Base-by-base conservation (phyloP, 2,797 vertebrate genomes). In the Alfaro cultratus region DNA sequence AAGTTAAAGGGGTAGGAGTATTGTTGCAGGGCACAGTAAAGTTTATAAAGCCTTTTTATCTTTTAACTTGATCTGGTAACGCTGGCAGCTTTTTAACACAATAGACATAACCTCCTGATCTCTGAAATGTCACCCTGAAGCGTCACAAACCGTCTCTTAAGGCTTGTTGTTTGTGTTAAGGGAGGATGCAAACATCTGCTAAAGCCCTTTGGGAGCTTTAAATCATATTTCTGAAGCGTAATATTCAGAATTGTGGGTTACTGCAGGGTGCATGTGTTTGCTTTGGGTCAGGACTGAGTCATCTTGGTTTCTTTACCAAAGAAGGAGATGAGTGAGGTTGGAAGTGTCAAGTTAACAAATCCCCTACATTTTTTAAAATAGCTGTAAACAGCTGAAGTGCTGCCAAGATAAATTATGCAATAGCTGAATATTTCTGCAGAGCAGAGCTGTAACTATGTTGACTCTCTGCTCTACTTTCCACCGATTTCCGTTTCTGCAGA, bases 281-380 rank as follows among this genome's bases (percentile, higher is more conserved):
- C 85, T 90, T 85, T 77, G 75, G 57, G 77, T 81, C 70, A 43
- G 85, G 80, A 86, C n/a, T 94, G 93, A 93, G 86, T 93, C 93
- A 93, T 91, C 86, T 57, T 82, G 73, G 72, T 34, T 80, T 89
- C 80, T 31, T 92, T 92, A 94, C 94, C 94, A 94, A 94, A 95
- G 83, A 95, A 95, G 94, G 93, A 94, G 81, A 83, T 1, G 9
- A 91, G 77, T 31, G 81, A 81, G 75, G 55, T 70, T 72, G 77
- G 76, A 7, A 26, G 73, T 67, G 75, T 86, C 36, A 62, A 41
- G 70, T 79, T 34, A 84, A 74, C 41, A 46, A 73, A 45, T 75
- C 1, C 1, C 1, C 45, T 34, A 49, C 47, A 3, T 62, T 68
- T 74, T 64, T 41, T 72, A 4, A 41, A 57, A 29, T 18, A 43